Conservation (phyloP, 1,140 invertebrate species). For the Cydia strobilella region DNA sequence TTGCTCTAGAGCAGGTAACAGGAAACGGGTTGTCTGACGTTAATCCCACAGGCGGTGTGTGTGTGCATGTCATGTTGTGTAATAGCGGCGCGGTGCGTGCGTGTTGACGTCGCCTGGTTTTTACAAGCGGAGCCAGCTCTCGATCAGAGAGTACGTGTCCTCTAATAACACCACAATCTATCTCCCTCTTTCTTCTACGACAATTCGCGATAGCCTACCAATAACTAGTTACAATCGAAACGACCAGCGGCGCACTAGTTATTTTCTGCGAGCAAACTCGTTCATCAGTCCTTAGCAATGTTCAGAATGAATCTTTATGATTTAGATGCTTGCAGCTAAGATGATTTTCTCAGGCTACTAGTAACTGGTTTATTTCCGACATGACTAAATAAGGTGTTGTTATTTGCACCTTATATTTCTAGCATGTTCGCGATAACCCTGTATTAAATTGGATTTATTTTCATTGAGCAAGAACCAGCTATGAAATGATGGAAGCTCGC, state of each 20-base stretch:
- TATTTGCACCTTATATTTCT: slow-evolving; percentile 65
- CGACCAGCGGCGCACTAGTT: slow-evolving; percentile 34
- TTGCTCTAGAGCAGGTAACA: slow-evolving; percentile 70
- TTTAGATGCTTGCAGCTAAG: slow-evolving; percentile 57
- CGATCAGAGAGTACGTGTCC: slow-evolving; percentile 51
- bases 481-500: slow-evolving; percentile 6
- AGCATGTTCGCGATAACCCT: slow-evolving; percentile 30
- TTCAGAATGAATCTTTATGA: slow-evolving; percentile 64
- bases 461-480: slow-evolving; percentile 20
- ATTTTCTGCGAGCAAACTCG: slow-evolving; percentile 43
- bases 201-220: slow-evolving; percentile 41
- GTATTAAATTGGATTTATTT: slow-evolving; percentile 27
- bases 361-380: slow-evolving; percentile 67
- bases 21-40: slow-evolving; percentile 72
- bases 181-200: slow-evolving; percentile 43
- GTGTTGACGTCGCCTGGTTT: slow-evolving; percentile 57
- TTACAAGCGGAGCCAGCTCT: slow-evolving; percentile 47
- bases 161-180: slow-evolving; percentile 47
- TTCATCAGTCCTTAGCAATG: slow-evolving; percentile 53
- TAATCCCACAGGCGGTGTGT: slow-evolving; percentile 56
- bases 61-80: slow-evolving; percentile 49
- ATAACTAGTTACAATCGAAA: slow-evolving; percentile 35
- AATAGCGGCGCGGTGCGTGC: slow-evolving; percentile 52
- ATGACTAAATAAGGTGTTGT: slow-evolving; percentile 67
- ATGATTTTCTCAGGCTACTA: slow-evolving; percentile 69